A percentile compares a stretch with the other conserved stretches of the same genome.
phyloP scores from a whole-genome alignment of 2,113 vertebrate species.

The Eulacestoma nigropectus region DNA sequence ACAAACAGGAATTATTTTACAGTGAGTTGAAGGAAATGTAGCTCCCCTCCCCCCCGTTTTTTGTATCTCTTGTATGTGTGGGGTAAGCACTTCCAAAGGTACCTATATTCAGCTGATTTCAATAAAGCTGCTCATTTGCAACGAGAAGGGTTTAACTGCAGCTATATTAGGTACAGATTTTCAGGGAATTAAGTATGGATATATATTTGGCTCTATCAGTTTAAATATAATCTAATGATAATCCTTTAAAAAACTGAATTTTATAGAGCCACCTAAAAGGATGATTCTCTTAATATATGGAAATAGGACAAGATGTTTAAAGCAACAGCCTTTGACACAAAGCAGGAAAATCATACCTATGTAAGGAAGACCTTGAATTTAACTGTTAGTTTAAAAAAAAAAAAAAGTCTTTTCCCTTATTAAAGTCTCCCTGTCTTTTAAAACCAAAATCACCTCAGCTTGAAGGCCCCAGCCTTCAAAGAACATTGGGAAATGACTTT shows the following conservation, averaged over 20 bases:
- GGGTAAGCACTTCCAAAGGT: not conserved
- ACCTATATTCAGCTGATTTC: not conserved
- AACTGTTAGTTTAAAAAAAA: not conserved
- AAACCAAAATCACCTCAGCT: not conserved
- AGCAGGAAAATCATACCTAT: not conserved
- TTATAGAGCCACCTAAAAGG: not conserved
- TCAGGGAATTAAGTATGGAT: slow-evolving; percentile 35
- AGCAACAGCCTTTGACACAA: slow-evolving; percentile 24
- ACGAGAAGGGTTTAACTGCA: slow-evolving; percentile 8
- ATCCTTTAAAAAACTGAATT: slow-evolving; percentile 14
- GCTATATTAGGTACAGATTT: slow-evolving; percentile 31
- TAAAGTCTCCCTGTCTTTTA: not conserved
- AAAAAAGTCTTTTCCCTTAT: not conserved
- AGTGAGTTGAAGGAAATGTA: not conserved
- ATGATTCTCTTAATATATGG: slow-evolving; percentile 28
- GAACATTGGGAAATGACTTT: not conserved
- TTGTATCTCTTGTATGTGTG: not conserved
- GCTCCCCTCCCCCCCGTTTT: not conserved
- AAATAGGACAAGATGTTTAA: slow-evolving; percentile 52
- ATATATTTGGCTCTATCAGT: slow-evolving; percentile 1
- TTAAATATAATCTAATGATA: slow-evolving; percentile 35
- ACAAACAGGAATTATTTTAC: not conserved
- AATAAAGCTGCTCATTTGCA: not conserved
- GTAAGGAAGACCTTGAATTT: not conserved
- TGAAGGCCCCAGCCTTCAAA: not conserved